Conservation (phyloP, 23 tunicate genomes). For the Corella eumyota region DNA sequence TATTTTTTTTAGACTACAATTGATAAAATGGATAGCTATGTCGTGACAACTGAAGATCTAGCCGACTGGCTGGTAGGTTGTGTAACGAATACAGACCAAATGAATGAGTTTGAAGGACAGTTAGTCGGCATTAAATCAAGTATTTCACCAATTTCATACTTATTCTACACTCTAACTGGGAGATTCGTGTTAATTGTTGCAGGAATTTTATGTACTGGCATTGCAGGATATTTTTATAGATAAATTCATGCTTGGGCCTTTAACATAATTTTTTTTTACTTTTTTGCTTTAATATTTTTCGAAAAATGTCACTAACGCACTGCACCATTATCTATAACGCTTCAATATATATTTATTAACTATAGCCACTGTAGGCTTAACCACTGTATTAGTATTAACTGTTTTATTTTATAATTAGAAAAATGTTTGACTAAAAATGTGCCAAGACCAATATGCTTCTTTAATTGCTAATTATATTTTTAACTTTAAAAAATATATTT, state of each 20-base stretch:
- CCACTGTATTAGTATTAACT: too few relatives aligned
- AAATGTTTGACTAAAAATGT: too few relatives aligned
- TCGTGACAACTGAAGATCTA: conserved; percentile 42
- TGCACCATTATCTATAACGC: too few relatives aligned
- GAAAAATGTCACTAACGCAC: too few relatives aligned
- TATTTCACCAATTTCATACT: conserved; percentile 13
- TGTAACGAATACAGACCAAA: conserved; percentile 9
- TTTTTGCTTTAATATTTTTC: too few relatives aligned
- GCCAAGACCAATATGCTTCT: too few relatives aligned
- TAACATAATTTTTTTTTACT: background rate
- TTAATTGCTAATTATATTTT: too few relatives aligned
- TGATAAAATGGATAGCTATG: conserved; percentile 11
- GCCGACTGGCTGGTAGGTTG: conserved; percentile 52
- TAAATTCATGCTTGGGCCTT: background rate
- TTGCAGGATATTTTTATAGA: background rate
- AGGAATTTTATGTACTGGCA: background rate
- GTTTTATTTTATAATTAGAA: too few relatives aligned
- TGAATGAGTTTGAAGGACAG: conserved; percentile 25
- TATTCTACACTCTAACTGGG: conserved; percentile 11
- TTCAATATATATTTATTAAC: too few relatives aligned
- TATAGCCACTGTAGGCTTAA: too few relatives aligned
- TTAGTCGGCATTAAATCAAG: conserved; percentile 60
- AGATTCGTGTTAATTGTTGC: background rate
- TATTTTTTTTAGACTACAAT: conserved; percentile 24
- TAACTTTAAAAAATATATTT: too few relatives aligned